Percentiles rank a stretch among this genome's conserved stretches.
phyloP scores from a whole-genome alignment of 2,888 invertebrate genomes.

The Lypha dubia region DNA sequence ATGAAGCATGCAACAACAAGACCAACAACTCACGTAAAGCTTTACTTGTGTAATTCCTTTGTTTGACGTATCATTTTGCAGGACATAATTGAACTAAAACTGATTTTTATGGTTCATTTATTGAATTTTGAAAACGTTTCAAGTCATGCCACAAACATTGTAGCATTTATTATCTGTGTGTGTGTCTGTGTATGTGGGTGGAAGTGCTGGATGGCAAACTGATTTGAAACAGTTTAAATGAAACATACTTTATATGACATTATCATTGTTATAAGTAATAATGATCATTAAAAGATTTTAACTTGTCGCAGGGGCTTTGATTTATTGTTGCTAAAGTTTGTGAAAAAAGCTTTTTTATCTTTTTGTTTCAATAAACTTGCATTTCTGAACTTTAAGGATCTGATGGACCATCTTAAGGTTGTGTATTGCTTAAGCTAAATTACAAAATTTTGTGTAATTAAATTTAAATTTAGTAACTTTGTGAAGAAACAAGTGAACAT shows the following conservation, averaged over 20 bases:
- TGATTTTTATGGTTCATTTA: slow-evolving; percentile 57
- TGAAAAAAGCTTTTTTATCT: not conserved
- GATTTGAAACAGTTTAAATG: slow-evolving; percentile 57
- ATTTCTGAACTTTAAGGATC: no score
- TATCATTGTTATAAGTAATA: slow-evolving; percentile 20
- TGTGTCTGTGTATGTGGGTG: not conserved
- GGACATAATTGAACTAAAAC: slow-evolving; percentile 68
- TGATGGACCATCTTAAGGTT: not conserved
- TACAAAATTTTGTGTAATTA: no score
- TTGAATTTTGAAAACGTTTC: slow-evolving; percentile 34
- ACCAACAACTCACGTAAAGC: slow-evolving; percentile 30
- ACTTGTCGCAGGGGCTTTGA: not conserved
- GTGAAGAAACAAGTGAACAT: no score
- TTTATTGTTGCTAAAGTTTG: not conserved
- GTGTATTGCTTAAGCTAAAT: no score
- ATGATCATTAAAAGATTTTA: slow-evolving; percentile 5
- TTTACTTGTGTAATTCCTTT: slow-evolving; percentile 52
- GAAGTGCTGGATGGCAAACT: slow-evolving; percentile 23
- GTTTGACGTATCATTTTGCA: slow-evolving; percentile 67
- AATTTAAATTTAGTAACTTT: no score
- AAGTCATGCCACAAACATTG: slow-evolving; percentile 6
- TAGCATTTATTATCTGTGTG: not conserved
- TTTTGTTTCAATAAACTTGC: no score
- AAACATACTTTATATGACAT: slow-evolving; percentile 60
- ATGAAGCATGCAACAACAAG: not conserved